Evolutionary conservation across 2,888 invertebrate species (phyloP).

Genomic region (Leptinotarsa rubiginosa): DNA sequence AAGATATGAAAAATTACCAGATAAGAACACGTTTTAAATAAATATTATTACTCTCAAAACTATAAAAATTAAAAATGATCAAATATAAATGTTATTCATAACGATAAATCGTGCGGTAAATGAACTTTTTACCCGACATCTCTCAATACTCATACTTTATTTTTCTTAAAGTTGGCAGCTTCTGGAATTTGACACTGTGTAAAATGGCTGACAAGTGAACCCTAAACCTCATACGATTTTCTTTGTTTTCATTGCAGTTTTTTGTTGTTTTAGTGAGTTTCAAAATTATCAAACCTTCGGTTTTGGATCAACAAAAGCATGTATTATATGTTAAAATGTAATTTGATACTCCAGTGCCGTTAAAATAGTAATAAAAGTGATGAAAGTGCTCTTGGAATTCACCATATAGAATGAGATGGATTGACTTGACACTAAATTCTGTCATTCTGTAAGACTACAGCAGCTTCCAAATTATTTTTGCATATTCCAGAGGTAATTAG

Average conservation of each 20-base stretch:
- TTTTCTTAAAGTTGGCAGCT: constrained; percentile 59
- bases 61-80: constrained; percentile 21
- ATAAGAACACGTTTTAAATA: constrained; percentile 28
- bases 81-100: constrained; percentile 10
- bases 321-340: constrained; percentile 35
- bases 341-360: constrained; percentile 36
- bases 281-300: constrained; percentile 39
- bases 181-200: constrained; percentile 66
- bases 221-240: constrained; percentile 64
- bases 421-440: constrained; percentile 63
- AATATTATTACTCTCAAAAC: neutral
- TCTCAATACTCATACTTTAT: constrained; percentile 34
- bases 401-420: constrained; percentile 64
- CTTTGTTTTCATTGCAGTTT: constrained; percentile 67
- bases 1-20: constrained; percentile 42
- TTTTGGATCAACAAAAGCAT: constrained; percentile 29
- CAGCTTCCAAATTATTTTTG: constrained; percentile 59
- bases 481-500: constrained; percentile 61
- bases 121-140: constrained; percentile 22
- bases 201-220: constrained; percentile 64
- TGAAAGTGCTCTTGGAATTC: constrained; percentile 62
- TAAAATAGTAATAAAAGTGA: constrained; percentile 47
- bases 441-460: constrained; percentile 57
- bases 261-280: constrained; percentile 59
- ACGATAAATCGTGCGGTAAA: neutral